Percentiles rank a stretch among this genome's conserved stretches.
Conservation (phyloP, 2,113 vertebrate genomes). For the Antechinus flavipes region DNA sequence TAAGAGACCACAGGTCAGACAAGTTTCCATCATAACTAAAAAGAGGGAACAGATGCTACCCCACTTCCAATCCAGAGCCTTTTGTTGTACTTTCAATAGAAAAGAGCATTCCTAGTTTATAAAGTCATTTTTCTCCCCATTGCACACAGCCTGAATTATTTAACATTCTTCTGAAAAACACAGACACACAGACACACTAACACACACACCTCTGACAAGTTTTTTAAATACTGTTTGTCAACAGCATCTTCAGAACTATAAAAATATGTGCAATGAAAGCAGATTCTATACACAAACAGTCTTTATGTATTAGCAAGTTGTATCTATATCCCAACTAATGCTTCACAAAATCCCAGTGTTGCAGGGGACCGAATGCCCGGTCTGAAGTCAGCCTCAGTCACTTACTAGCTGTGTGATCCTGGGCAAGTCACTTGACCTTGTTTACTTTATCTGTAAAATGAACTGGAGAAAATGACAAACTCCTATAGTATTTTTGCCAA, state of each 20-base stretch:
- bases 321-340: constrained; percentile 54
- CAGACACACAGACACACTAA: constrained; percentile 12
- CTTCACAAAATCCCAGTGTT: neutral
- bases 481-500: neutral
- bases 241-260: constrained; percentile 72
- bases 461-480: neutral
- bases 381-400: neutral
- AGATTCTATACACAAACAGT: constrained; percentile 49
- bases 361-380: neutral
- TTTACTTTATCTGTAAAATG: neutral
- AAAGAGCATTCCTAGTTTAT: constrained; percentile 57
- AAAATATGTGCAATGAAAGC: constrained; percentile 64
- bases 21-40: constrained; percentile 48
- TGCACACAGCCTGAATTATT: constrained; percentile 71
- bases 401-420: neutral
- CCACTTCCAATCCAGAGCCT: constrained; percentile 69
- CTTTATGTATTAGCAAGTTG: constrained; percentile 68
- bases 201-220: constrained; percentile 48
- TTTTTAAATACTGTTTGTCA: constrained; percentile 71
- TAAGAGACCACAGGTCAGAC: constrained; percentile 2
- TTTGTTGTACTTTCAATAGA: constrained; percentile 48
- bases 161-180: constrained; percentile 72
- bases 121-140: constrained; percentile 58
- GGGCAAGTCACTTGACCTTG: neutral
- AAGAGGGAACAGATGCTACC: constrained; percentile 11